These are phyloP conservation scores for Carapus acus DNA, from an alignment of 2,797 vertebrate species.

Conservation along the genomic window DNA sequence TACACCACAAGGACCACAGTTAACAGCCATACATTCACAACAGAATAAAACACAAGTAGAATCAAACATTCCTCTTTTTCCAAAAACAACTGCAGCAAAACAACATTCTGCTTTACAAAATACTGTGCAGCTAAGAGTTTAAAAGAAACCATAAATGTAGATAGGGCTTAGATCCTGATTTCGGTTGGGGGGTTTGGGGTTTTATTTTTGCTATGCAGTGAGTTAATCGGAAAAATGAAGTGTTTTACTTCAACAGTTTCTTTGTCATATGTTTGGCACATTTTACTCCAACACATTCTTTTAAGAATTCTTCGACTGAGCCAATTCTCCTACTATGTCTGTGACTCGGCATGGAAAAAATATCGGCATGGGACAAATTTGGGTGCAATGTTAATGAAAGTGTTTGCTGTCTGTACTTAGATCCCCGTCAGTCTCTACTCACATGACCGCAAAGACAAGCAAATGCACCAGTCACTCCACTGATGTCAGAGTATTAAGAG, in stretches of 20 bases:
- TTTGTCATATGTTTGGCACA: constrained; percentile 63
- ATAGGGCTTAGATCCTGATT: too few relatives aligned
- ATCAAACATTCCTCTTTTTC: constrained; percentile 22
- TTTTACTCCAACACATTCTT: constrained; percentile 43
- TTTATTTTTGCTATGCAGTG: too few relatives aligned
- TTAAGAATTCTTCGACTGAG: constrained; percentile 14
- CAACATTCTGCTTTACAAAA: constrained; percentile 57
- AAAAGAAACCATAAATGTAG: constrained; percentile 59
- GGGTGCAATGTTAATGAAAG: constrained; percentile 33
- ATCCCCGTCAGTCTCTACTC: neutral
- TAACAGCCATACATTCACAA: constrained; percentile 15
- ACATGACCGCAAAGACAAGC: neutral
- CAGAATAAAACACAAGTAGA: constrained; percentile 45
- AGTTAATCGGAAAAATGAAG: too few relatives aligned
- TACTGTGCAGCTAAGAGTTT: constrained; percentile 56
- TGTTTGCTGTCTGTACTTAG: constrained; percentile 3
- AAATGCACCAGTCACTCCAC: neutral
- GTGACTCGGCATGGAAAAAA: constrained; percentile 37
- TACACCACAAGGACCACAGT: constrained; percentile 41
- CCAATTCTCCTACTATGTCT: constrained; percentile 13
- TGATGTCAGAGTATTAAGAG: too few relatives aligned
- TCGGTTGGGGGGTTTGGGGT: too few relatives aligned
- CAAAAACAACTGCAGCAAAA: constrained; percentile 35
- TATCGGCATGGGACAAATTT: constrained; percentile 3
- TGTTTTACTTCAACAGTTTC: constrained; percentile 54